These are phyloP conservation scores for Brachionus sp. DNA, from an alignment of 1,140 invertebrate species.

Conservation along the genomic window DNA sequence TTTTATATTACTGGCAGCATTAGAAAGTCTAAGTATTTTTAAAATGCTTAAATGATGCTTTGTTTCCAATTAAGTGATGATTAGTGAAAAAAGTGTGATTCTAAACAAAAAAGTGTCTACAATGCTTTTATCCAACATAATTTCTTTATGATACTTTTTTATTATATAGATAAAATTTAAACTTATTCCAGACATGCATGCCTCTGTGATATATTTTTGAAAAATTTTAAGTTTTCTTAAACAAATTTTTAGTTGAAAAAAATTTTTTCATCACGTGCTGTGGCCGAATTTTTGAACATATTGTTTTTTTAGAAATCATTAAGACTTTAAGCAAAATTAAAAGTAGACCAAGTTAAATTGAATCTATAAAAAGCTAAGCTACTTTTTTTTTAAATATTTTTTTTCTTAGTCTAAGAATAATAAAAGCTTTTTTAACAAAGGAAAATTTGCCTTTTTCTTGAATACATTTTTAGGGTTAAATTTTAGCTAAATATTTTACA, in stretches of 20 bases:
- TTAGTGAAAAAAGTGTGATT: not conserved
- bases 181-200: not conserved
- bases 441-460: too few species aligned
- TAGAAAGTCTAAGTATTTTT: not conserved
- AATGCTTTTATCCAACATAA: not conserved
- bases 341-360: too few species aligned
- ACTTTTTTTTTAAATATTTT: too few species aligned
- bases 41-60: not conserved
- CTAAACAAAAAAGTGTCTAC: not conserved
- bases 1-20: not conserved
- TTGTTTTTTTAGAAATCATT: not conserved
- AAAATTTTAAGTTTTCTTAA: not conserved
- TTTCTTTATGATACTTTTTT: not conserved
- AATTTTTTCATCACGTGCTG: not conserved
- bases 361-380: too few species aligned
- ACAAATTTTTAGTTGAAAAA: not conserved
- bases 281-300: not conserved
- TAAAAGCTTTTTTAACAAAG: too few species aligned
- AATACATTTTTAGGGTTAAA: too few species aligned
- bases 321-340: too few species aligned
- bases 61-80: not conserved
- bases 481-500: too few species aligned
- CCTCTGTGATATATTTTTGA: not conserved
- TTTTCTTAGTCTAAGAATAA: too few species aligned
- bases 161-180: not conserved